Percentiles rank a stretch among this genome's conserved stretches.
phyloP scores from a whole-genome alignment of 2,888 invertebrate species.

The Lamproptera curius region DNA sequence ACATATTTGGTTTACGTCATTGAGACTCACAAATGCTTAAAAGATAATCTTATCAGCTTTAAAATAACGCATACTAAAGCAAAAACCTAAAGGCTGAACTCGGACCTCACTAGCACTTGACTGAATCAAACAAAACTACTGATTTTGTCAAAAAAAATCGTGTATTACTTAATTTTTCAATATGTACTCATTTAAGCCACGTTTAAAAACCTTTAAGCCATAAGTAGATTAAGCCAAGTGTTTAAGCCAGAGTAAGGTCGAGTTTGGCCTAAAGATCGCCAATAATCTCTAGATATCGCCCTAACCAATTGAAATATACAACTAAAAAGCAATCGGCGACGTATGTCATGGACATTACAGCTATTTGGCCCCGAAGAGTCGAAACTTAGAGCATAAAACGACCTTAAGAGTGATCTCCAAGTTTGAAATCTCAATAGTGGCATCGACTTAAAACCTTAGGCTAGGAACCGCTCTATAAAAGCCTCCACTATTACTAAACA shows the following conservation, averaged over 20 bases:
- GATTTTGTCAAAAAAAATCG: too few species aligned
- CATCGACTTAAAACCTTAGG: slow-evolving; percentile 41
- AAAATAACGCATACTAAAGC: too few species aligned
- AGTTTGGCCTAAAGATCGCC: too few species aligned
- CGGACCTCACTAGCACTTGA: slow-evolving; percentile 12
- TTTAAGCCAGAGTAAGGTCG: too few species aligned
- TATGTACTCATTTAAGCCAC: too few species aligned
- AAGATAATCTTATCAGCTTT: too few species aligned
- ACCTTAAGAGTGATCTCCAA: slow-evolving; percentile 36
- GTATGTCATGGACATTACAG: slow-evolving; percentile 71
- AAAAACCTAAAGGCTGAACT: too few species aligned
- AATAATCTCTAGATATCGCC: slow-evolving; percentile 18
- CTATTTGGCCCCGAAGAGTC: slow-evolving; percentile 75
- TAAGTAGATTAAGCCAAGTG: too few species aligned
- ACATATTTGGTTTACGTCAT: slow-evolving; percentile 17
- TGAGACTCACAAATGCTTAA: slow-evolving; percentile 14
- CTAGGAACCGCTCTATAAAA: slow-evolving; percentile 40
- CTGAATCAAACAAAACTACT: too few species aligned
- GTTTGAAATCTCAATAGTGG: slow-evolving; percentile 28
- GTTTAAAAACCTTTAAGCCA: too few species aligned
- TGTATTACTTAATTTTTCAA: too few species aligned
- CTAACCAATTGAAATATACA: slow-evolving; percentile 22
- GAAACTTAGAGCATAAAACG: slow-evolving; percentile 55
- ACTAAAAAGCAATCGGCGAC: slow-evolving; percentile 32
- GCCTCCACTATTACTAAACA: slow-evolving; percentile 10